Percentiles rank a stretch among this genome's conserved stretches.
phyloP scores from a whole-genome alignment of 2,797 vertebrate species.

The Myoxocephalus aenaeus region DNA sequence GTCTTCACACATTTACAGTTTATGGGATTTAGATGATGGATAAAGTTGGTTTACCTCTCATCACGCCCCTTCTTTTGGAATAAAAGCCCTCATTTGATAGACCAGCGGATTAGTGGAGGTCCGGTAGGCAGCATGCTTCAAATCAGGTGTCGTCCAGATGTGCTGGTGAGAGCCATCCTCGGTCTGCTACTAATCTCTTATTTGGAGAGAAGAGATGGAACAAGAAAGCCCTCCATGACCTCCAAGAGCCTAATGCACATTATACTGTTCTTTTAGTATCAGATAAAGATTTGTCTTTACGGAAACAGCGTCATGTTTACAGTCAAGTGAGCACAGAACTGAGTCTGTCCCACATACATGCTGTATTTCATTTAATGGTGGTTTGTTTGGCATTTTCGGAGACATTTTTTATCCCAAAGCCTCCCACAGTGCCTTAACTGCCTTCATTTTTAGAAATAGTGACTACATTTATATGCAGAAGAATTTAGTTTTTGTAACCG shows the following conservation, averaged over 20 bases:
- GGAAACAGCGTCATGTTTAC: constrained; percentile 9
- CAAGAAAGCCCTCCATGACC: constrained; percentile 43
- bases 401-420: constrained; percentile 23
- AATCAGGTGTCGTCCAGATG: constrained; percentile 80
- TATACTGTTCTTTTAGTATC: background rate
- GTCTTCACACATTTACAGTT: background rate
- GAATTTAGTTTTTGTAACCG: constrained; percentile 56
- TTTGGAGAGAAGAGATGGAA: constrained; percentile 48
- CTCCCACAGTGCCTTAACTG: constrained; percentile 33
- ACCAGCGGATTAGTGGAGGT: constrained; percentile 50
- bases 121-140: constrained; percentile 49
- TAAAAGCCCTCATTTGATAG: constrained; percentile 47
- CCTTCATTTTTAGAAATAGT: constrained; percentile 36
- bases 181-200: constrained; percentile 57
- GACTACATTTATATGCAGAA: constrained; percentile 21
- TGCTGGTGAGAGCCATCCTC: constrained; percentile 58
- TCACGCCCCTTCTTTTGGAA: constrained; percentile 25
- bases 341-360: background rate
- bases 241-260: constrained; percentile 19
- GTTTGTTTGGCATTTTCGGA: constrained; percentile 36
- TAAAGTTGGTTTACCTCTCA: constrained; percentile 30
- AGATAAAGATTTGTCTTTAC: background rate
- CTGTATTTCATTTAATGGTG: constrained; percentile 24
- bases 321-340: background rate
- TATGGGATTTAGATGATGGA: background rate